A percentile compares a stretch with the other conserved stretches of the same genome.
These are phyloP conservation scores for Callipepla squamata DNA, from an alignment of 2,113 vertebrate species.

Conservation along the genomic window DNA sequence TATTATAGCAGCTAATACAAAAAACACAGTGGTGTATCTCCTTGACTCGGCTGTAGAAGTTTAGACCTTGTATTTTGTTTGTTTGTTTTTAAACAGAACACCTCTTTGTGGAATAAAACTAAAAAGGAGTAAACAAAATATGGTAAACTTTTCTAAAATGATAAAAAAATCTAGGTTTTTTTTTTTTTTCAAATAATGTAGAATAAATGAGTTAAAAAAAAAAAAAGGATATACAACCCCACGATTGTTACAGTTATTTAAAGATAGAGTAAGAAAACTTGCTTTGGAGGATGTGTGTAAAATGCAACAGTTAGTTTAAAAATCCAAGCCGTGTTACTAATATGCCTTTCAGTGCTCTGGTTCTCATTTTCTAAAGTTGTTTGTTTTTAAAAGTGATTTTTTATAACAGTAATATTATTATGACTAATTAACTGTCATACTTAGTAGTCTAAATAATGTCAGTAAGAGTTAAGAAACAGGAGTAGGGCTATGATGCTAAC, in stretches of 20 bases:
- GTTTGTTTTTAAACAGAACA: background rate
- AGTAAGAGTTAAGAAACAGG: background rate
- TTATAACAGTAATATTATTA: background rate
- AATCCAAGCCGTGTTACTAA: background rate
- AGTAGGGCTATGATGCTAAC: background rate
- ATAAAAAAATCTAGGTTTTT: background rate
- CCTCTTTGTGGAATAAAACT: background rate
- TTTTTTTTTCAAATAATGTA: background rate
- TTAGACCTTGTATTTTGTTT: background rate
- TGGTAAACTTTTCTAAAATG: background rate
- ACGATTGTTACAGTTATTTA: too few species aligned
- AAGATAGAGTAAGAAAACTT: too few species aligned
- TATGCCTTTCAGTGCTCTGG: background rate
- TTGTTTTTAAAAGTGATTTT: background rate
- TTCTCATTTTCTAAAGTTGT: background rate
- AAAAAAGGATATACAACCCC: too few species aligned
- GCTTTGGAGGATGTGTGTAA: background rate
- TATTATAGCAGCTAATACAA: background rate
- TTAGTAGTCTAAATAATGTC: background rate
- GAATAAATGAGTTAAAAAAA: background rate
- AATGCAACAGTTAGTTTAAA: background rate
- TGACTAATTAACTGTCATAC: background rate
- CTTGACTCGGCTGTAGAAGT: background rate
- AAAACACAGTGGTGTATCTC: fast-evolving
- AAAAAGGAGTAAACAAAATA: background rate